Base-by-base conservation (phyloP, 2,888 invertebrate species). In the Pteria penguin region DNA sequence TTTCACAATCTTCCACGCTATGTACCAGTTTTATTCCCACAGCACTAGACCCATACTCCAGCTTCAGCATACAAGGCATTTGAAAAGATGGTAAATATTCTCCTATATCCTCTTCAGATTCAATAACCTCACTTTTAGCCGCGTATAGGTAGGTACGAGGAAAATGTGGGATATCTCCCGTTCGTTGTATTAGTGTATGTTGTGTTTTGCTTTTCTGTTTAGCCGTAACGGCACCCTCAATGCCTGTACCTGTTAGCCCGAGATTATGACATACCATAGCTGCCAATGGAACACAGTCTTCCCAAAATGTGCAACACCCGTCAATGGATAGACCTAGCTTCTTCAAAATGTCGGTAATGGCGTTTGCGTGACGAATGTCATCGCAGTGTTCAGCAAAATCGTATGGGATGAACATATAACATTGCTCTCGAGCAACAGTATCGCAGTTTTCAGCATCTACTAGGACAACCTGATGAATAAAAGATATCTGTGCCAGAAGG, bases 251-350 rank as follows among this genome's bases (percentile, higher is more conserved):
- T 14, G 32, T 58, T 3, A 82, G 70, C 0, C 72, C 63, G 26
- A 86, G 29, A 36, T 52, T 55, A 57, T 82, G 78, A 18, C 79
- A 78, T 1, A 87, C 66, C 4, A 79, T 76, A 5, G 87, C 85
- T 0, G 86, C 78, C 5, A 87, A 75, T 4, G 86, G 86, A 1
- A 77, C 85, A 71, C 83, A 85, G 60, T 87, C 87, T 45, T 87
- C 87, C 87, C 87, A 87, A 75, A 86, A 84, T 0, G 87, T 84
- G 4, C 83, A 31, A 61, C 86, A 87, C 0, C 87, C 87, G 55
- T 84, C 84, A 2, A 84, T 58, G 1, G 54, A 14, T 11, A 83
- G 54, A 8, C 57, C 72, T 11, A 61, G 55, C 5, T 76, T 36
- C 24, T 73, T 27, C 1, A 86, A 57, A 18, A 81, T 75, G 5